Conservation (phyloP, 2,113 vertebrate species). For the Toxostoma redivivum region DNA sequence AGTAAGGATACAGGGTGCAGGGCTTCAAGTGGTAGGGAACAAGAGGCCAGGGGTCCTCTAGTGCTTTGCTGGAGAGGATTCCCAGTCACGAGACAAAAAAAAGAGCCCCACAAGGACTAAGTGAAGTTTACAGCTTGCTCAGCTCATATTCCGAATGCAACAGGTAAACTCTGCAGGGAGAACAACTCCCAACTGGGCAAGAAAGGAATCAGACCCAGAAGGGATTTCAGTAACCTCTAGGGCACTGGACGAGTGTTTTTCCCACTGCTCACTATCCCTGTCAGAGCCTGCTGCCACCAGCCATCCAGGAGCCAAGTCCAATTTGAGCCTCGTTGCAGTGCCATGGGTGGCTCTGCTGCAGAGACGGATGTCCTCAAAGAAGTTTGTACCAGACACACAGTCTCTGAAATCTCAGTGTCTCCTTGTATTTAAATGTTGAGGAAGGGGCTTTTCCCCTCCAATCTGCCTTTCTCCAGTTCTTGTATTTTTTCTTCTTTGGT, state of each 20-base stretch:
- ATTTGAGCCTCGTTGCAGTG: background rate
- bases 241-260: background rate
- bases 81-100: background rate
- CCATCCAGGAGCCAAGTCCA: background rate
- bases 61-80: background rate
- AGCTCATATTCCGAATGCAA: background rate
- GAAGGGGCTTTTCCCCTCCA: background rate
- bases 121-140: background rate
- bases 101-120: background rate
- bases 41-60: background rate
- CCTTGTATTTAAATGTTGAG: background rate
- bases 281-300: background rate
- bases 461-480: background rate
- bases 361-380: background rate
- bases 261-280: background rate
- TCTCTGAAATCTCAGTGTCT: background rate
- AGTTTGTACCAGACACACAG: fast-evolving
- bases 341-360: background rate
- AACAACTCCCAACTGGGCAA: background rate
- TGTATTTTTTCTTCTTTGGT: background rate
- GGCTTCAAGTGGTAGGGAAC: background rate
- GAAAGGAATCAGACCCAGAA: background rate
- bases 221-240: background rate
- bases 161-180: background rate
- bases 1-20: background rate